These are phyloP conservation scores for Metacarcinus magister DNA, from an alignment of 2,888 invertebrate species.

Conservation along the genomic window DNA sequence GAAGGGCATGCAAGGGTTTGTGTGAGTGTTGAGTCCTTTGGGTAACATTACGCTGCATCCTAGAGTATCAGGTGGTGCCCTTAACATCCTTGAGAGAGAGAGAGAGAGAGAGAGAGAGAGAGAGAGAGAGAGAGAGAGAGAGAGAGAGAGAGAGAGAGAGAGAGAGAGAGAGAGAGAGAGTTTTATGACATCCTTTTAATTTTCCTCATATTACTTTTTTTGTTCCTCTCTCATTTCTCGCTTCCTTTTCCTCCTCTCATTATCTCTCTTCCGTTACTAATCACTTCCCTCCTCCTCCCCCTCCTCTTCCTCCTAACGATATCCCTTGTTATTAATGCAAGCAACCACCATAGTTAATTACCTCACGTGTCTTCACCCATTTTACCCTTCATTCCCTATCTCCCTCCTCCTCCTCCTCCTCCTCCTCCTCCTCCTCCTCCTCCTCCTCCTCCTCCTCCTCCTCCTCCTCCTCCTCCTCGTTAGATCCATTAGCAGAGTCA, in stretches of 20 bases:
- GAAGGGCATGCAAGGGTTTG: background rate
- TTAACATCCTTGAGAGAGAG: background rate
- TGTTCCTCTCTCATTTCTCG: background rate
- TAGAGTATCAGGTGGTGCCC: background rate
- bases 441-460: background rate
- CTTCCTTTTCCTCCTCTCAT: background rate
- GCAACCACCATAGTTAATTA: background rate
- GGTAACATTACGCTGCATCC: background rate
- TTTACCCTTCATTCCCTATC: too few species aligned
- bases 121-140: background rate
- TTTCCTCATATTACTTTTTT: background rate
- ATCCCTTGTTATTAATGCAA: background rate
- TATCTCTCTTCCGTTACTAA: slow-evolving; percentile 36
- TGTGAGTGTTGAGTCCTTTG: background rate
- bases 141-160: slow-evolving; percentile 21
- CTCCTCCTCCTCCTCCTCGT: background rate
- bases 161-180: slow-evolving; percentile 33
- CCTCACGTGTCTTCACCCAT: too few species aligned
- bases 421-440: background rate
- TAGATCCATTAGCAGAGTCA: background rate
- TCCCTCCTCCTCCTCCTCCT: too few species aligned
- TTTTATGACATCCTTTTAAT: background rate
- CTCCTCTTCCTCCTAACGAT: background rate
- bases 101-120: background rate
- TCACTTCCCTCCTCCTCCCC: slow-evolving; percentile 17